A percentile compares a stretch with the other conserved stretches of the same genome.
phyloP scores from a whole-genome alignment of 1,140 invertebrate genomes.

The Drosophila biarmipes region DNA sequence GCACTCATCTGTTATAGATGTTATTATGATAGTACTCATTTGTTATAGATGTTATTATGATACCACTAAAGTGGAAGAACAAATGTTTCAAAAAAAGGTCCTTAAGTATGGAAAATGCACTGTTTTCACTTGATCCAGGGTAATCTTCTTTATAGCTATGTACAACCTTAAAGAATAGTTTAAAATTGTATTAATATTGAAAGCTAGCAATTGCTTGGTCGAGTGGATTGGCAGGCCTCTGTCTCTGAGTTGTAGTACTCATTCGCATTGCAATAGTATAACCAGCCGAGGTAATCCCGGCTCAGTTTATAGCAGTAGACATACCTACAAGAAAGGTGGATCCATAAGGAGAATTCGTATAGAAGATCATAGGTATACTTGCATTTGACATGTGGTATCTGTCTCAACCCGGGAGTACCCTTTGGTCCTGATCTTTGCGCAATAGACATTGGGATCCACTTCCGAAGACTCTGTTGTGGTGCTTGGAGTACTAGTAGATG shows the following conservation, averaged over 20 bases:
- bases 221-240: constrained; percentile 26
- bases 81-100: not conserved
- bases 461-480: constrained; percentile 21
- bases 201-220: constrained; percentile 47
- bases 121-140: no score
- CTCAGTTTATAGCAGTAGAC: constrained; percentile 59
- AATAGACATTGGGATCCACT: constrained; percentile 40
- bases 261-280: constrained; percentile 52
- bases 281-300: constrained; percentile 57
- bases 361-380: constrained; percentile 10
- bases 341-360: not conserved
- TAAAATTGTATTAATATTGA: not conserved
- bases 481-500: constrained; percentile 9
- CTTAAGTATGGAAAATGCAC: no score
- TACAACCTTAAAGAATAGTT: no score
- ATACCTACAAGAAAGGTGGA: constrained; percentile 45
- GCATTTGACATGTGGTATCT: constrained; percentile 59
- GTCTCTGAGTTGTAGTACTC: constrained; percentile 55
- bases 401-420: constrained; percentile 48
- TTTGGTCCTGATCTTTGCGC: constrained; percentile 26
- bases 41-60: constrained; percentile 4
- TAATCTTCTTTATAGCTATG: no score
- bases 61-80: not conserved
- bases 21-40: not conserved
- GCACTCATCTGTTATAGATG: not conserved